Percentiles rank a stretch among this genome's conserved stretches.
phyloP scores from a whole-genome alignment of 2,888 invertebrate species.

The Pogonocherus hispidulus region DNA sequence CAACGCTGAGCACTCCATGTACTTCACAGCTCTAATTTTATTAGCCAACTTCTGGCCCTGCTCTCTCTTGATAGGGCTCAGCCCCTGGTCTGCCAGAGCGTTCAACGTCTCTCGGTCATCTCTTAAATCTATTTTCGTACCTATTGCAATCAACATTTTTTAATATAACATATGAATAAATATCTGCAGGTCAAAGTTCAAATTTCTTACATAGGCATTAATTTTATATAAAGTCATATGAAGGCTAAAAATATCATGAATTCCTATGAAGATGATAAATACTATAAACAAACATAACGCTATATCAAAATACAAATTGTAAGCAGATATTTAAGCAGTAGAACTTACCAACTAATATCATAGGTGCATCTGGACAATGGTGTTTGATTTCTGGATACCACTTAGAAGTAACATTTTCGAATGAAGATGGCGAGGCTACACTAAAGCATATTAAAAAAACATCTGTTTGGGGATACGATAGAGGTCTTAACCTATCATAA shows the following conservation, averaged over 20 bases:
- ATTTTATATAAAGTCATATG: too few relatives aligned
- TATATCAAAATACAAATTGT: too few relatives aligned
- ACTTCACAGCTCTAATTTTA: constrained; percentile 98
- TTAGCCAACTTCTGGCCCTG: constrained; percentile 99
- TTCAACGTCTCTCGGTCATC: constrained; percentile 97
- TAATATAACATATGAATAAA: too few relatives aligned
- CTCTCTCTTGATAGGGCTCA: constrained; percentile 96
- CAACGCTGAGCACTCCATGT: constrained; percentile 99
- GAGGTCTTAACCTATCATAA: constrained; percentile 94
- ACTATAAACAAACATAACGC: too few relatives aligned
- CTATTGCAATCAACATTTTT: constrained; percentile 68
- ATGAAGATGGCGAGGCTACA: constrained; percentile 98
- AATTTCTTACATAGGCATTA: too few relatives aligned
- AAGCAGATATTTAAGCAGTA: not conserved
- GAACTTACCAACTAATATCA: constrained; percentile 96
- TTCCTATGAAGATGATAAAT: too few relatives aligned
- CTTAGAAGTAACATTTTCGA: constrained; percentile 99
- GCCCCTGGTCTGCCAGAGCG: constrained; percentile 91
- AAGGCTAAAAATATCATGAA: too few relatives aligned
- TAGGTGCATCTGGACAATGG: constrained; percentile 99
- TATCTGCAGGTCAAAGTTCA: too few relatives aligned
- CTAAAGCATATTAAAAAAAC: constrained; percentile 99
- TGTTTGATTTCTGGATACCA: constrained; percentile 99
- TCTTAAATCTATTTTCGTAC: constrained; percentile 98
- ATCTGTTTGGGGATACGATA: constrained; percentile 99